phyloP scores from a whole-genome alignment of 2,888 invertebrate species.

The Tetheella fluctuosa region DNA sequence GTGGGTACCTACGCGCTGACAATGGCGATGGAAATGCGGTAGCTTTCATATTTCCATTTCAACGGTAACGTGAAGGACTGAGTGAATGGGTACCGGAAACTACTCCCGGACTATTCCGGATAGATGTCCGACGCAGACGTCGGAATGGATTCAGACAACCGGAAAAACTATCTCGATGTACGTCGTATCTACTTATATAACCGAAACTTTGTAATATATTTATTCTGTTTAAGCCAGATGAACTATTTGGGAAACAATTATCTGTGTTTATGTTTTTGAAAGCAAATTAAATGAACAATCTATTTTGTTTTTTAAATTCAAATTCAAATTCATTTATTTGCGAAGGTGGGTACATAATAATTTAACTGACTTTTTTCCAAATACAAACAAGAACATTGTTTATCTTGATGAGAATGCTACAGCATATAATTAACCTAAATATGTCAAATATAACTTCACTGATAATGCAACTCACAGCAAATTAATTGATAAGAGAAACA shows the following conservation, averaged over 20 bases:
- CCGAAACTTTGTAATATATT: neutral
- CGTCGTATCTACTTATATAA: neutral
- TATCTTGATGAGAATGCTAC: neutral
- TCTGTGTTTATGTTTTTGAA: too few species aligned
- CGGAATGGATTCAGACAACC: slow-evolving; percentile 7
- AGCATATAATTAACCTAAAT: neutral
- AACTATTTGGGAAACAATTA: neutral
- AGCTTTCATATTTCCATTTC: slow-evolving; percentile 11
- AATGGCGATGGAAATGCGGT: slow-evolving; percentile 26
- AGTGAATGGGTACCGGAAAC: neutral
- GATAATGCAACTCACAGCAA: slow-evolving; percentile 3
- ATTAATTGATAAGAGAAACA: slow-evolving; percentile 7
- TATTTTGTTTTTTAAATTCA: too few species aligned
- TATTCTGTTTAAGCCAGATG: neutral
- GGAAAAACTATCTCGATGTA: slow-evolving; percentile 4
- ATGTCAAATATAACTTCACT: neutral
- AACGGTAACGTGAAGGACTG: neutral
- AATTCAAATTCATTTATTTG: too few species aligned
- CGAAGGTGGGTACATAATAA: too few species aligned
- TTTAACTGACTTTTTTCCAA: too few species aligned
- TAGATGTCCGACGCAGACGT: slow-evolving; percentile 5
- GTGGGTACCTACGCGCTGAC: slow-evolving; percentile 24
- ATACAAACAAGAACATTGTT: neutral
- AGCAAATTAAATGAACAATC: too few species aligned
- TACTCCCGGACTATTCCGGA: slow-evolving; percentile 6